Conservation (phyloP, 2,113 vertebrate genomes). For the Dasyprocta punctata region DNA sequence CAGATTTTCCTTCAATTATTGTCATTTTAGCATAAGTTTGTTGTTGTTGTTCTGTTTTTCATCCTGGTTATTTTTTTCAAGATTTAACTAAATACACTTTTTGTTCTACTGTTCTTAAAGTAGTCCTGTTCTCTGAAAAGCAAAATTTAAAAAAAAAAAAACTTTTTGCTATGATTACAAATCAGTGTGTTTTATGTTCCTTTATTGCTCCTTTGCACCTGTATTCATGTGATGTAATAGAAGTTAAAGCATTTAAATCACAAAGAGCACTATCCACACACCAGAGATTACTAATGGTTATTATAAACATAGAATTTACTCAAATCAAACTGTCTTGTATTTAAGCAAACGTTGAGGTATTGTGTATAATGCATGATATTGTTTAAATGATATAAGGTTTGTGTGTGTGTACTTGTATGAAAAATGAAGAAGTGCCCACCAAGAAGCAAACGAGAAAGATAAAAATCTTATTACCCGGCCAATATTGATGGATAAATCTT, state of each 20-base stretch:
- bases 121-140: not conserved
- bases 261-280: not conserved
- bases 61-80: not conserved
- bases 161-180: not conserved
- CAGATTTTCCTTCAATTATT: slow-evolving; percentile 81
- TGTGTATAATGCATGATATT: slow-evolving; percentile 12
- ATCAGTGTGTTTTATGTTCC: not conserved
- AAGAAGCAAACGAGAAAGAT: slow-evolving; percentile 61
- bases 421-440: slow-evolving; percentile 67
- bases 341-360: not conserved
- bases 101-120: slow-evolving; percentile 20
- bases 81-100: slow-evolving; percentile 20
- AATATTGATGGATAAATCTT: not conserved
- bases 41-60: slow-evolving; percentile 60
- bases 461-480: slow-evolving; percentile 45
- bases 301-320: not conserved
- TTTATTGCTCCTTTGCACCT: slow-evolving; percentile 52
- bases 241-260: not conserved
- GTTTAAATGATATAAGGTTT: slow-evolving; percentile 37
- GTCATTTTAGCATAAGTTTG: slow-evolving; percentile 75
- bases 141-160: not conserved
- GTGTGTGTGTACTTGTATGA: not conserved
- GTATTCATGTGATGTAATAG: slow-evolving; percentile 22
- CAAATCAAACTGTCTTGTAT: not conserved
- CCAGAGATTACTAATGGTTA: not conserved